Conservation (phyloP, 1,140 invertebrate genomes). For the Microplitis mediator region DNA sequence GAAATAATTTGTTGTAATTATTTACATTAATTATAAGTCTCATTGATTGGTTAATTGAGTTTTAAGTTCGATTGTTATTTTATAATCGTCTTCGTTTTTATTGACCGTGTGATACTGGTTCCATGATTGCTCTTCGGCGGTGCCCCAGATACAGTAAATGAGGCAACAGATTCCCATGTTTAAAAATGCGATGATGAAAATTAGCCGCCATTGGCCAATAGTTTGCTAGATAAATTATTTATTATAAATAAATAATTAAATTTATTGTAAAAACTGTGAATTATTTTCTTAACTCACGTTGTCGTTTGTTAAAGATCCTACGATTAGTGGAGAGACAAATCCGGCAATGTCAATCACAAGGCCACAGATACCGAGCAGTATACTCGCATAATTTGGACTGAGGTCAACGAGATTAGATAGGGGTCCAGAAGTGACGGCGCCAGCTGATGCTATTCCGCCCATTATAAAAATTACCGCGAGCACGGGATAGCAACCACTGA, state of each 20-base stretch:
- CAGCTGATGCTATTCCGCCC: conserved; percentile 66
- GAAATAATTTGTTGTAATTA: background rate
- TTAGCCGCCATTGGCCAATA: conserved; percentile 69
- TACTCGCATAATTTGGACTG: conserved; percentile 73
- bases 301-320: conserved; percentile 66
- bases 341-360: conserved; percentile 62
- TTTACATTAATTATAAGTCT: background rate
- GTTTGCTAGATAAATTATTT: conserved; percentile 66
- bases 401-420: conserved; percentile 70
- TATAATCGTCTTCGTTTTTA: conserved; percentile 18
- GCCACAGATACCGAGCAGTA: conserved; percentile 66
- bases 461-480: conserved; percentile 68
- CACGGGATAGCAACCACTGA: conserved; percentile 68
- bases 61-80: background rate
- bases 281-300: conserved; percentile 61
- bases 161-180: conserved; percentile 63
- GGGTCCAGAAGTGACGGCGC: conserved; percentile 70
- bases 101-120: conserved; percentile 53
- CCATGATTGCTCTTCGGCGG: conserved; percentile 70
- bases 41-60: background rate
- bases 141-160: conserved; percentile 65
- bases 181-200: conserved; percentile 66
- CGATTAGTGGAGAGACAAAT: conserved; percentile 67
- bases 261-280: background rate
- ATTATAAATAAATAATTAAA: background rate